Conservation (phyloP, 2,797 vertebrate species). For the Aphelocoma californica region DNA sequence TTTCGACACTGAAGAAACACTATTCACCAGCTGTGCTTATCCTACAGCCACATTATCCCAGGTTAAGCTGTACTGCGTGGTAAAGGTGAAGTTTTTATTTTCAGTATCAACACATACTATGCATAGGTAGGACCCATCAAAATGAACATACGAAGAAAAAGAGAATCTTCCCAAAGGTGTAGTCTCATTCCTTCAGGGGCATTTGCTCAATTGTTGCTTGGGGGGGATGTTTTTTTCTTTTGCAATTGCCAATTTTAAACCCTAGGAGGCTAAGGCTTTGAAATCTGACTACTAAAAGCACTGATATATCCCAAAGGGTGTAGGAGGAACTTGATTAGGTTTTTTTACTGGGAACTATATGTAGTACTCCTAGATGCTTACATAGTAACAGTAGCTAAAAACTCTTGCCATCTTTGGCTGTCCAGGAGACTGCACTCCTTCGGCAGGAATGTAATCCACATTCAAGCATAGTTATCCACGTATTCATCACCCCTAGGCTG, state of each 20-base stretch:
- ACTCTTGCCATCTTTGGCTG: constrained; percentile 19
- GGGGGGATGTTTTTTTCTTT: background rate
- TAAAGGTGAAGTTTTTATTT: background rate
- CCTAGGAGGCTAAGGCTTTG: background rate
- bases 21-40: background rate
- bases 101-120: background rate
- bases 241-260: background rate
- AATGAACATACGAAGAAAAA: accelerated
- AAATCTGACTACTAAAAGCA: background rate
- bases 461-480: background rate
- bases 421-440: constrained; percentile 25
- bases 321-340: background rate
- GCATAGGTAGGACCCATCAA: background rate
- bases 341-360: background rate
- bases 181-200: background rate
- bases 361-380: constrained; percentile 12
- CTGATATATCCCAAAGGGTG: background rate
- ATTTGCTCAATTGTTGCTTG: background rate
- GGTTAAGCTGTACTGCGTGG: background rate
- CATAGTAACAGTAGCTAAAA: constrained; percentile 55
- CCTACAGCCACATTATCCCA: background rate
- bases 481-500: constrained; percentile 25
- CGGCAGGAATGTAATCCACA: constrained; percentile 6
- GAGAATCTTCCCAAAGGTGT: background rate
- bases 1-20: background rate